Conservation (phyloP, 1,140 invertebrate species). For the Euwallacea fornicatus region DNA sequence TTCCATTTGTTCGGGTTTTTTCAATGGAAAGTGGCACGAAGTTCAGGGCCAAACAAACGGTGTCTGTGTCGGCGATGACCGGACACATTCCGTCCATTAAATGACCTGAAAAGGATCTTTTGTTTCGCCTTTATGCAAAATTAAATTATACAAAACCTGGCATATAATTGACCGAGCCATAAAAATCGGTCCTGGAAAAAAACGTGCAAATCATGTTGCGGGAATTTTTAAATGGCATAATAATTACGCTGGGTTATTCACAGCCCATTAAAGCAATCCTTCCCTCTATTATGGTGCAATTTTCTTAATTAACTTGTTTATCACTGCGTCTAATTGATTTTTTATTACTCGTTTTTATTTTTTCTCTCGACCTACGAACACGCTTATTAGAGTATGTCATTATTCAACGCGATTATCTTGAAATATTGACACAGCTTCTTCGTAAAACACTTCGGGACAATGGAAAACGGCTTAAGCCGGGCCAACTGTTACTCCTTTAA, state of each 20-base stretch:
- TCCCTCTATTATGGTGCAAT: not conserved
- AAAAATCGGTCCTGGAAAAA: not conserved
- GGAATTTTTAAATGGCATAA: not conserved
- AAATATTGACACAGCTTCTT: not conserved
- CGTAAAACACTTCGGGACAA: conserved; percentile 3
- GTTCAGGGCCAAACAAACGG: no score
- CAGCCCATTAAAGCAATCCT: not conserved
- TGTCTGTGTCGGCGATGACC: not conserved
- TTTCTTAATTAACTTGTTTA: no score
- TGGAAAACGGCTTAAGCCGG: conserved; percentile 3
- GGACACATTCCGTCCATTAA: not conserved
- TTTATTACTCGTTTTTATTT: no score
- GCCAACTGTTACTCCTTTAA: conserved; percentile 9
- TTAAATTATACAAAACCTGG: not conserved
- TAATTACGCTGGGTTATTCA: not conserved
- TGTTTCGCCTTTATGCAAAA: not conserved
- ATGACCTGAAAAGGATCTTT: not conserved
- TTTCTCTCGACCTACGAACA: no score
- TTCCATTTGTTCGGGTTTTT: no score
- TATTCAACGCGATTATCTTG: no score
- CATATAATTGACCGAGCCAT: not conserved
- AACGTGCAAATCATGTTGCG: not conserved
- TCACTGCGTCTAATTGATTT: no score
- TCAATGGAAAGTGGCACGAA: no score
- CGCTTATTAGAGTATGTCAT: no score